Conservation (phyloP, 2,888 invertebrate genomes). For the Spodoptera exigua region DNA sequence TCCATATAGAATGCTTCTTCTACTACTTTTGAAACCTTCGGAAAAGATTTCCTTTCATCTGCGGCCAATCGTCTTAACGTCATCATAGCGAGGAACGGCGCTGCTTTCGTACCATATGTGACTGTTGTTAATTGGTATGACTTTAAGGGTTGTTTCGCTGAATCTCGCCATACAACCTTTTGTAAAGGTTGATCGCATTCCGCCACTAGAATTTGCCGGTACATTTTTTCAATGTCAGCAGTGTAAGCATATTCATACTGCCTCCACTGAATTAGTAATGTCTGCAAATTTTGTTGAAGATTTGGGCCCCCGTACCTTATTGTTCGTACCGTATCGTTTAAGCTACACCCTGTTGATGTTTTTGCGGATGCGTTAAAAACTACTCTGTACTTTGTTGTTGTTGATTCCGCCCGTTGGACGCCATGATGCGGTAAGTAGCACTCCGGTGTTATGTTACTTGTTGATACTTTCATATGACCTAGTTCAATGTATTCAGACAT, state of each 20-base stretch:
- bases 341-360: constrained; percentile 1
- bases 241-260: neutral
- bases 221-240: constrained; percentile 9
- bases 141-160: neutral
- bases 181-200: neutral
- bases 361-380: constrained; percentile 11
- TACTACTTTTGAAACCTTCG: neutral
- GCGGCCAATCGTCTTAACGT: neutral
- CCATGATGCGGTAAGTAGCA: constrained; percentile 10
- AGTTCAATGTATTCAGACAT: constrained; percentile 3
- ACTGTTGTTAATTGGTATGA: neutral
- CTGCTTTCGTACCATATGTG: too few relatives aligned
- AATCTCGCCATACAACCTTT: constrained; percentile 9
- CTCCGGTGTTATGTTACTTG: neutral
- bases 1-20: constrained; percentile 8
- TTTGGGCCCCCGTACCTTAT: constrained; percentile 4
- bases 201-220: neutral
- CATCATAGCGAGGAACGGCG: constrained; percentile 8
- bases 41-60: neutral
- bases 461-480: constrained; percentile 7
- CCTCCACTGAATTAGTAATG: too few relatives aligned
- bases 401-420: constrained; percentile 4
- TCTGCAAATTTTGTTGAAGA: constrained; percentile 4
- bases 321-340: constrained; percentile 4
- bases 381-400: constrained; percentile 13